Base-by-base conservation (phyloP, 2,797 vertebrate genomes). In the Molothrus aeneus region DNA sequence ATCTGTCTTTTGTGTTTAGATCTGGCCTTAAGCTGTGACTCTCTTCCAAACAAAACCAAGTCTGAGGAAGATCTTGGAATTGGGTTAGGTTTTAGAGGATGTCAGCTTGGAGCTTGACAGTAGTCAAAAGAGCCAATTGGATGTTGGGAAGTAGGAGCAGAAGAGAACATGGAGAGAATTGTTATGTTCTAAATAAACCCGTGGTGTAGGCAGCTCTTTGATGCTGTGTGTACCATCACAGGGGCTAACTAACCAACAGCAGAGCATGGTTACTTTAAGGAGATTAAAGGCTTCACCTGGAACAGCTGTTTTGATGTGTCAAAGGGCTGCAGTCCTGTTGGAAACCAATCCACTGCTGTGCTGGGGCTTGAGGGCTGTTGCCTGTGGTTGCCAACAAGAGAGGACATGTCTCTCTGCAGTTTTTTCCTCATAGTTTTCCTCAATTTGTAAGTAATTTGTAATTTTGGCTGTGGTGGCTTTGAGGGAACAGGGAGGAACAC, bases 301-400 rank as follows among this genome's bases (percentile, higher is more conserved):
- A 59, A 20, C 20, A 64, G 14, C 20, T 57, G 13, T 38, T 78
- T 43, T 32, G n/a, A 9, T 61, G 18, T 13, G 7, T 69, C 18
- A 20, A 26, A 59, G 38, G 57, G 48, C 22, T 84, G 38, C 29
- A 42, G 1, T 63, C 21, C 43, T 63, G 6, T 53, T 11, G 53
- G 43, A 74, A 59, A 50, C 15, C 3, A 57, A 11, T 32, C 12
- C n/a, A 6, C 17, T 0, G 0, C 34, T 2, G 0, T 81, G 38
- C 32, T 70, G 56, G 18, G 29, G 2, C 34, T 81, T 3, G 3
- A 31, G 36, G 10, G 6, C 80, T 80, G 10, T 51, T 65, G 16
- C 2, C 16, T 75, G 25, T 75, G 50, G 34, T 45, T 70, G n/a
- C 48, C 29, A 66, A 1, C 1, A 4, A 57, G 38, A 45, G 20